Base-by-base conservation (phyloP, 2,888 invertebrate genomes). In the Disparrhopalites patrizii region DNA sequence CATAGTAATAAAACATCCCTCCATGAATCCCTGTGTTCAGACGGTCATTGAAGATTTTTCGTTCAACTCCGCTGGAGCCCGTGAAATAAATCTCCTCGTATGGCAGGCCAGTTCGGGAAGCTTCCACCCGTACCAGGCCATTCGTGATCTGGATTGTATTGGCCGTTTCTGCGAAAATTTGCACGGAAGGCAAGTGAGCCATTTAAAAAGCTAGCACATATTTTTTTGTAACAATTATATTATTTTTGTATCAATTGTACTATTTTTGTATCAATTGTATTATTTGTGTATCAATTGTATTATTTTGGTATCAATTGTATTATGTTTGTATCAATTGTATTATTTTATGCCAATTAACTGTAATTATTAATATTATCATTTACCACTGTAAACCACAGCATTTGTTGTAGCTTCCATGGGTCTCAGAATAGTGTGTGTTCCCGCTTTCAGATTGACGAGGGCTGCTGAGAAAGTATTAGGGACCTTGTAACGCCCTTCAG, bases 1-100 rank as follows among this genome's bases (percentile, higher is more conserved):
- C 65, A 50, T 70, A 72, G 10, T 66, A 63, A 62, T 70, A 70
- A 54, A 72, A 68, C 69, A 68, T 69, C 13, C 68, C 72, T 2
- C 69, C 69, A 8, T 62, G n/a, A 4, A 69, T 65, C 0, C 64
- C 69, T 13, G 61, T 69, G 18, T 20, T 25, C 15, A 33, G 20
- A 18, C 56, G 3, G 13, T 56, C 56, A 40, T 28, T 43, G 43
- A 40, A 58, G 27, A 58, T 43, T 40, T 40, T 38, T 2, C 43
- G 40, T 27, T 40, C 58, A 10, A 20, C 20, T 33, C 65, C 61
- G 5, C 20, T 28, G 3, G 57, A 18, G n/a, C 64, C 67, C 8
- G 61, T 65, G 31, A 68, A 47, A 18, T 36, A 69, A 20, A 69
- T 23, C 36, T 68, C 58, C 51, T 71, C 71, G 8, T 47, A 50